Base-by-base conservation (phyloP, 2,797 vertebrate species). In the Syngnathus acus region DNA sequence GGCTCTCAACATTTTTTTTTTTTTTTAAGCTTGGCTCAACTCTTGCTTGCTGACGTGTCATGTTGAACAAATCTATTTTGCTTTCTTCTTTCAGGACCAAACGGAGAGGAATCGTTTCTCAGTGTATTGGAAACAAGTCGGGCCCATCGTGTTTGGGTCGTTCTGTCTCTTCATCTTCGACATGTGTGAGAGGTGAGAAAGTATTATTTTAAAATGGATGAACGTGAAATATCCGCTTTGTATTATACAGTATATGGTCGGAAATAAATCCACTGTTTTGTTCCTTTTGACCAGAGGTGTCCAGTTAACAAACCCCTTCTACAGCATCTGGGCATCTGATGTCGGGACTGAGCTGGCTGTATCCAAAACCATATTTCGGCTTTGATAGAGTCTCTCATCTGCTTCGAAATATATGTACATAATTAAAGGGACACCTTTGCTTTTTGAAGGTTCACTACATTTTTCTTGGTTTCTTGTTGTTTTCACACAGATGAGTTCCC, bases 131-230 rank as follows among this genome's bases (percentile, higher is more conserved):
- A 98, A 98, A 78, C 96, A 99, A 84, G 95, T 99, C 0, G 95
- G 92, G 37, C 96, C 96, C 32, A 96, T 99, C 0, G 95, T 94
- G 17, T 95, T 98, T 37, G 97, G 97, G 63, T 95, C 97, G 60
- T 95, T 97, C 85, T 99, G 96, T 80, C 95, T 99, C 65, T 99
- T 99, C 82, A 91, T 97, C 84, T 99, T 99, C 0, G 97, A 99
- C 79, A 98, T 99, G 95, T 98, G 95, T 16, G 96, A 99, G 86
- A 95, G 96, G 97, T 98, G 75, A 93, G 76, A 21, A 0, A 16
- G 19, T 2, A 14, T 39, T 19, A n/a, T 48, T 48, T 38, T n/a
- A 23, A 6, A 42, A 43, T 4, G 2, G 5, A 21, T 23, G 3
- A 21, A 23, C n/a, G 21, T 3, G 39, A 26, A 14, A 8, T 47